Conservation (phyloP, 1,140 invertebrate genomes). For the Brachionus sp. region DNA sequence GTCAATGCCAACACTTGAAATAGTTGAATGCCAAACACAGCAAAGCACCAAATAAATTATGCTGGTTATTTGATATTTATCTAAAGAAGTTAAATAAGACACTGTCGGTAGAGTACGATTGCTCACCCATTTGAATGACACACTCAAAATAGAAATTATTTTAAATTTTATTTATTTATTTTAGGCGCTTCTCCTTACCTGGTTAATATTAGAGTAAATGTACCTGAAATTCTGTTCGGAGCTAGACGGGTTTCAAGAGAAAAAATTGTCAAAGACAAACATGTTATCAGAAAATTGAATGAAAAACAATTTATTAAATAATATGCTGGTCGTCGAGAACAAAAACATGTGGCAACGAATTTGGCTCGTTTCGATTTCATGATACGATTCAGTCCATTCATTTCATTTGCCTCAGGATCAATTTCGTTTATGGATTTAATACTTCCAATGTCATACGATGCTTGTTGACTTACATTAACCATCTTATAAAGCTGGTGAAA, state of each 20-base stretch:
- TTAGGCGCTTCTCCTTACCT: neutral
- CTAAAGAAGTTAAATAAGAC: constrained; percentile 43
- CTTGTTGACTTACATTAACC: constrained; percentile 19
- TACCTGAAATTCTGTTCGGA: constrained; percentile 30
- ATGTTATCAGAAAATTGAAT: constrained; percentile 33
- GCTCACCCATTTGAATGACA: constrained; percentile 37
- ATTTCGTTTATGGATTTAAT: neutral
- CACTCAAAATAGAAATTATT: neutral
- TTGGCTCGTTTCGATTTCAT: neutral
- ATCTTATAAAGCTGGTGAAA: constrained; percentile 26
- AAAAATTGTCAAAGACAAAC: constrained; percentile 35
- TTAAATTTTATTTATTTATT: neutral
- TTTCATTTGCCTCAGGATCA: neutral
- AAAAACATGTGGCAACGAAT: constrained; percentile 40
- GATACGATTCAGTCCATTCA: neutral
- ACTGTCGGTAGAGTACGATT: constrained; percentile 30
- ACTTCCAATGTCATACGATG: constrained; percentile 9
- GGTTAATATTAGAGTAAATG: constrained; percentile 37
- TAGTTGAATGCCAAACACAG: constrained; percentile 33
- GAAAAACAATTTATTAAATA: constrained; percentile 44
- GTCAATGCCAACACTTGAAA: neutral
- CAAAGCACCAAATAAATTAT: constrained; percentile 32
- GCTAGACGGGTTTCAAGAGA: constrained; percentile 26
- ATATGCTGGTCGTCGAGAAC: constrained; percentile 41
- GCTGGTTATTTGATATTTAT: constrained; percentile 36